A percentile compares a stretch with the other conserved stretches of the same genome.
These are phyloP conservation scores for Dryas iulia DNA, from an alignment of 1,140 invertebrate species.

Conservation along the genomic window DNA sequence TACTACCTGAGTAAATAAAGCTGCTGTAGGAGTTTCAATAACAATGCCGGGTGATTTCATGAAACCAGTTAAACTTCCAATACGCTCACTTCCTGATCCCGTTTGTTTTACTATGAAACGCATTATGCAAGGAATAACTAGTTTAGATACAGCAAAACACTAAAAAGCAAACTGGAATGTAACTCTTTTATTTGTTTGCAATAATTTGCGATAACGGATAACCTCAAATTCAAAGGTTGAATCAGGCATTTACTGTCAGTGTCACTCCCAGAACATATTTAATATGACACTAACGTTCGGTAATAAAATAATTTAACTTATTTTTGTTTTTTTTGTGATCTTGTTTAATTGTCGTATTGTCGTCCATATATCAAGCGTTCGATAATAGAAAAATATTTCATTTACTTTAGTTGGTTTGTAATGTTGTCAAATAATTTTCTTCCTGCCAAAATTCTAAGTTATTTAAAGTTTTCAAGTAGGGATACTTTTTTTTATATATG, in stretches of 20 bases:
- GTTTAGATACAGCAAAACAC: neutral
- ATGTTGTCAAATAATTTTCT: too few relatives aligned
- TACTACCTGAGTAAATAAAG: conserved; percentile 59
- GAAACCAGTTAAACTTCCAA: conserved; percentile 56
- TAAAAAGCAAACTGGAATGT: neutral
- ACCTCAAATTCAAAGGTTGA: neutral
- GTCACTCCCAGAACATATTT: neutral
- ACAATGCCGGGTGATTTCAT: conserved; percentile 41
- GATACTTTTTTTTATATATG: too few relatives aligned
- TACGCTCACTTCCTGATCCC: conserved; percentile 46
- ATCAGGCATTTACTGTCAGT: neutral
- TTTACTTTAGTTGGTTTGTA: too few relatives aligned
- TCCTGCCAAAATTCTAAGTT: too few relatives aligned
- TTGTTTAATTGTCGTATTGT: too few relatives aligned
- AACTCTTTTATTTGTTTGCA: neutral
- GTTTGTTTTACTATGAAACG: conserved; percentile 59
- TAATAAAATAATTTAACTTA: neutral
- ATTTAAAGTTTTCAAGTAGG: too few relatives aligned
- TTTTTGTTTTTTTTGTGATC: too few relatives aligned
- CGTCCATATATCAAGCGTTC: too few relatives aligned
- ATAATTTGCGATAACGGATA: neutral
- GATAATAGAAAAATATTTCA: too few relatives aligned
- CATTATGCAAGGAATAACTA: conserved; percentile 41
- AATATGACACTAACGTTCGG: neutral
- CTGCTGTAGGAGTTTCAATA: conserved; percentile 65